Evolutionary conservation across 1,140 invertebrate species (phyloP).

Genomic region (Panagrolaimus sp.): DNA sequence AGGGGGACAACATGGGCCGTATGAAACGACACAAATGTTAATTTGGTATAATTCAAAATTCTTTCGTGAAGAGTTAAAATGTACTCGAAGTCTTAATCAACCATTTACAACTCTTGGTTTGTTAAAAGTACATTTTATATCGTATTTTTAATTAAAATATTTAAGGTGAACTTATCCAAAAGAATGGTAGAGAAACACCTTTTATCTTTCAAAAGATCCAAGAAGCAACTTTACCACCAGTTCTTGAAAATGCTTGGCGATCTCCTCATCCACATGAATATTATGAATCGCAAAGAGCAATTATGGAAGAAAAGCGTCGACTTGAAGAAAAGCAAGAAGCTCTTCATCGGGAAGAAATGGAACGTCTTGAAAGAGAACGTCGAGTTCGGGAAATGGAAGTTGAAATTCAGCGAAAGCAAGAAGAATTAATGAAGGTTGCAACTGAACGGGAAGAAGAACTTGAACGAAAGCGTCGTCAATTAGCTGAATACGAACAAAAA

Average conservation of each 20-base stretch:
- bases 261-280: not conserved
- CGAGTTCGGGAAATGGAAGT: constrained; percentile 36
- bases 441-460: constrained; percentile 38
- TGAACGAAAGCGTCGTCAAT: constrained; percentile 28
- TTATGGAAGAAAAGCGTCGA: constrained; percentile 38
- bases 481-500: constrained; percentile 38
- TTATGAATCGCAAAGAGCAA: constrained; percentile 20
- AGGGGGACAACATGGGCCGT: constrained; percentile 34
- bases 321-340: constrained; percentile 37
- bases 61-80: constrained; percentile 29
- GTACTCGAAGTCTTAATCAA: not conserved
- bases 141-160: no score
- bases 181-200: constrained; percentile 35
- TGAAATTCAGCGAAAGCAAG: constrained; percentile 34
- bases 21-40: constrained; percentile 43
- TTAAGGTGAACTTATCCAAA: constrained; percentile 35
- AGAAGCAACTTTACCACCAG: not conserved
- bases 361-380: constrained; percentile 34
- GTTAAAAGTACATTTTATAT: no score
- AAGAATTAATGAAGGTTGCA: constrained; percentile 30
- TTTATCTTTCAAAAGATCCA: constrained; percentile 21
- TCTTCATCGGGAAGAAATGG: constrained; percentile 34
- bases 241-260: constrained; percentile 2
- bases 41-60: constrained; percentile 41
- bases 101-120: constrained; percentile 15